Percentiles rank a stretch among this genome's conserved stretches.
phyloP scores from a whole-genome alignment of 2,797 vertebrate species.

The Alfaro cultratus region DNA sequence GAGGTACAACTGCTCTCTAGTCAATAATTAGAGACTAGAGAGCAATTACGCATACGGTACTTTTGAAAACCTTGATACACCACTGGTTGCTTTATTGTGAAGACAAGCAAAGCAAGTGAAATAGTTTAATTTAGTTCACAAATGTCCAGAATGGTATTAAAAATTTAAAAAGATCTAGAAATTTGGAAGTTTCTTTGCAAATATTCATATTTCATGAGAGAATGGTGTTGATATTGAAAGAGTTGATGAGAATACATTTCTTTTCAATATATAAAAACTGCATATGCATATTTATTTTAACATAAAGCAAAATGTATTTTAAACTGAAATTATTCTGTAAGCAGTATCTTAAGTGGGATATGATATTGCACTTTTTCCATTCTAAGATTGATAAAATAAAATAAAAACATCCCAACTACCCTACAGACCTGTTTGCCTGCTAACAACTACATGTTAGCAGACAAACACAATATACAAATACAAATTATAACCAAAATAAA shows the following conservation, averaged over 20 bases:
- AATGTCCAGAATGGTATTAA: not conserved
- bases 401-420: not conserved
- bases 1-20: too few relatives aligned
- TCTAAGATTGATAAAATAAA: not conserved
- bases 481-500: not conserved
- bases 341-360: not conserved
- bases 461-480: not conserved
- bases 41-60: too few relatives aligned
- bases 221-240: not conserved
- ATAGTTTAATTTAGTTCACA: not conserved
- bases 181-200: not conserved
- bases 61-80: not conserved
- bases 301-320: not conserved
- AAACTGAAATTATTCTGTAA: not conserved
- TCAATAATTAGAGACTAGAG: too few relatives aligned
- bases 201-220: not conserved
- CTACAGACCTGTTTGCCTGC: too few relatives aligned
- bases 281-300: not conserved
- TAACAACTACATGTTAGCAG: not conserved
- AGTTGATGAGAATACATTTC: not conserved
- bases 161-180: not conserved
- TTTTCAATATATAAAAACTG: not conserved
- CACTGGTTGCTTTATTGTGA: not conserved
- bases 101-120: not conserved
- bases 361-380: not conserved